Evolutionary conservation across 30 jellyfish, hydroid and myxozoan genomes (phyloP), one percentile per base, ranked within the genome.

Genomic region (Turritopsis rubra): DNA sequence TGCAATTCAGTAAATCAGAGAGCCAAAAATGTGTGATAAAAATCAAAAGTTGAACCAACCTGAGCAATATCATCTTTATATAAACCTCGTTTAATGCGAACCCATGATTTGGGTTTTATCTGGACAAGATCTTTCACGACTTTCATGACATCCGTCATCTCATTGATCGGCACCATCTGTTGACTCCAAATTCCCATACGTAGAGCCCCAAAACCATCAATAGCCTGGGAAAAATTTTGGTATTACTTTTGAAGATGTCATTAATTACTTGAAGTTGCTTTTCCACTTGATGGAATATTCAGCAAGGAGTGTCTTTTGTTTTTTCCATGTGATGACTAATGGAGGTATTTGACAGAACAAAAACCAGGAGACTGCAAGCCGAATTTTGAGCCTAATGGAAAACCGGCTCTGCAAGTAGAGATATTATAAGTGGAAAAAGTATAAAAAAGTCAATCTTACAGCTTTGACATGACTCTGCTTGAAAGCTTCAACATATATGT

Each of bases 101-200:
- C 97, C 99, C 99, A 95, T 1, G 98, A 87, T 65, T 89, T 89
- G 18, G 99, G 92, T 81, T 90, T 91, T 9, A 95, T 88, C 71
- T 82, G 95, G 19, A 95, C 96, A 27, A 88, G 73, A 54, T 89
- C 96, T 80, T 90, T 95, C 66, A 95, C 96, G 66, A 95, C 99
- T 74, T 88, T 90, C 19, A 95, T 79, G n/a, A 95, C 99, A 83
- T 95, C 97, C 3, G 96, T 87, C 99, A 95, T 95, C 75, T 95
- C 99, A 41, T 83, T 88, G 75, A 95, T 85, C 9, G 99, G 99
- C 7, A 95, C 99, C 99, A 95, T 95, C 89, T 90, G 96, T 52
- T 89, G 97, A 20, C 83, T 90, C 96, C 96, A 89, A 19, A 95
- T 74, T 1, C 99, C 99, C 95, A 90, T 83, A 22, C 90, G 85